These are phyloP conservation scores for Radopholus similis DNA, from an alignment of 1,140 invertebrate genomes.

Conservation along the genomic window DNA sequence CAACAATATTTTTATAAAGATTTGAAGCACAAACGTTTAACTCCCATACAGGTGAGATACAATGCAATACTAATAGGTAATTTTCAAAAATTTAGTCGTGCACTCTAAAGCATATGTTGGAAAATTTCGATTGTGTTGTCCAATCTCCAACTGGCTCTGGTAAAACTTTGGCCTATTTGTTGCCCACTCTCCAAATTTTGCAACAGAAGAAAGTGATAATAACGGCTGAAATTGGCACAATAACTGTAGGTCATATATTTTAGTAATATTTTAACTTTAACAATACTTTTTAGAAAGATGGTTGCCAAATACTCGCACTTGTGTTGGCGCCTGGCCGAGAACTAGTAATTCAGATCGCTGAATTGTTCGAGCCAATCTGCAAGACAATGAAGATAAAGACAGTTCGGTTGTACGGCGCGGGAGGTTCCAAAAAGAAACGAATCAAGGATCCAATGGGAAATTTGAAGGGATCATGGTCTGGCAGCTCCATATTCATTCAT, in stretches of 20 bases:
- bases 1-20: too few species aligned
- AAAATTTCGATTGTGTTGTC: constrained; percentile 56
- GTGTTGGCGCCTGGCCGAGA: constrained; percentile 37
- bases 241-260: too few species aligned
- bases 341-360: constrained; percentile 31
- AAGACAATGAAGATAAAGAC: constrained; percentile 32
- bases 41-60: too few species aligned
- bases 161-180: constrained; percentile 53
- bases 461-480: constrained; percentile 10
- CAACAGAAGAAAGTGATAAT: constrained; percentile 21
- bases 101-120: constrained; percentile 38
- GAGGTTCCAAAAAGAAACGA: constrained; percentile 23
- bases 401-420: constrained; percentile 36
- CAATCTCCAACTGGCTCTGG: constrained; percentile 58
- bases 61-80: too few species aligned
- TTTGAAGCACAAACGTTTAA: too few species aligned
- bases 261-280: constrained; percentile 42
- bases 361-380: constrained; percentile 29
- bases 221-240: constrained; percentile 1
- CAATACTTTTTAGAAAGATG: constrained; percentile 18
- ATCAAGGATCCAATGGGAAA: constrained; percentile 29
- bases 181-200: constrained; percentile 53
- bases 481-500: too few species aligned
- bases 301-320: constrained; percentile 31
- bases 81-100: constrained; percentile 32